Evolutionary conservation across 2,797 vertebrate species (phyloP).

Genomic region (Leptoclinus maculatus): DNA sequence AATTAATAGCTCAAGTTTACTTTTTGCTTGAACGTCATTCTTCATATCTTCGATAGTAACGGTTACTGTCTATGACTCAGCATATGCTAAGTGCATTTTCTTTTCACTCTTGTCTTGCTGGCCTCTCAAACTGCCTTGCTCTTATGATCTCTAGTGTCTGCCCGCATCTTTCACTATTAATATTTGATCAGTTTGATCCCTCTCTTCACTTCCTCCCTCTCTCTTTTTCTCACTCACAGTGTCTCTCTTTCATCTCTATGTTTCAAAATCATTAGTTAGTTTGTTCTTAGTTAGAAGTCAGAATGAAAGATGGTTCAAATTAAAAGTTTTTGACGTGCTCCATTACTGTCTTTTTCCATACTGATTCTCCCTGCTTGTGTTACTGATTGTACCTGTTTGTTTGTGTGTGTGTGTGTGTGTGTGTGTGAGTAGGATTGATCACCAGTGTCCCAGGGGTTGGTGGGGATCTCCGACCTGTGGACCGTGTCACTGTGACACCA

Average conservation of each 20-base stretch:
- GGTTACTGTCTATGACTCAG: background rate
- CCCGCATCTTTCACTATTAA: background rate
- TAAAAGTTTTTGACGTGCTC: background rate
- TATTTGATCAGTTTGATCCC: background rate
- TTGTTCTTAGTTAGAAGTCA: background rate
- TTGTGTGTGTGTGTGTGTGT: background rate
- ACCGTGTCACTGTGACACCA: conserved; percentile 94
- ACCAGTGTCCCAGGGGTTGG: conserved; percentile 97
- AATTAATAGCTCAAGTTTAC: background rate
- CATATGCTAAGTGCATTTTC: background rate
- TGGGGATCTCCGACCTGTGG: conserved; percentile 97
- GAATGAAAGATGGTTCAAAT: background rate
- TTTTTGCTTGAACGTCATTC: background rate
- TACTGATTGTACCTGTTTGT: background rate
- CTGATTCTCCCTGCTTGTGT: background rate
- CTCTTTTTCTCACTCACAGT: background rate
- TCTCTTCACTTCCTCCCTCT: background rate
- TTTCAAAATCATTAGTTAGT: background rate
- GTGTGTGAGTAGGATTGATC: conserved; percentile 87
- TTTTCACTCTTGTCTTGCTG: background rate
- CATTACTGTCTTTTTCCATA: background rate
- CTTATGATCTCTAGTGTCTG: background rate
- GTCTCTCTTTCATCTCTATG: conserved; percentile 12
- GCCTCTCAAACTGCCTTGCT: background rate
- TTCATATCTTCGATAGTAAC: background rate